These are phyloP conservation scores for Leucania comma DNA, from an alignment of 2,888 invertebrate species.

Conservation along the genomic window DNA sequence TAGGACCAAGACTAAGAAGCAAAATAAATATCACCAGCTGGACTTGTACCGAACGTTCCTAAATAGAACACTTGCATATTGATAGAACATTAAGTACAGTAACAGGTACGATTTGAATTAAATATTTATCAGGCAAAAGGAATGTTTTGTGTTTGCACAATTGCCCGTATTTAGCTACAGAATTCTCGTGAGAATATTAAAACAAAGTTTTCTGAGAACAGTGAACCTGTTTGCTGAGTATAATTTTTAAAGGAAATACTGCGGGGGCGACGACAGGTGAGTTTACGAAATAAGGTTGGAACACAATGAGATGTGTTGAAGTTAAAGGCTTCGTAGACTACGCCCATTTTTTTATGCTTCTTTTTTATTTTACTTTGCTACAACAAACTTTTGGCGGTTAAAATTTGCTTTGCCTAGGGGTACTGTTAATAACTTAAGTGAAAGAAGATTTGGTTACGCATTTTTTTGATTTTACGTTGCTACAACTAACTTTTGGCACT, in stretches of 20 bases:
- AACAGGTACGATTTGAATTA: constrained; percentile 58
- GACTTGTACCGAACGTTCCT: constrained; percentile 18
- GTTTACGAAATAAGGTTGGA: background rate
- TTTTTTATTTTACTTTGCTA: too few species aligned
- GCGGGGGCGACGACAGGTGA: background rate
- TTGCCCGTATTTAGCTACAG: constrained; percentile 53
- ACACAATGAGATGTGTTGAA: background rate
- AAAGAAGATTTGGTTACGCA: too few species aligned
- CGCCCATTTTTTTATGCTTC: background rate
- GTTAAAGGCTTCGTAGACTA: background rate
- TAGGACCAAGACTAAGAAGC: background rate
- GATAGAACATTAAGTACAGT: constrained; percentile 54
- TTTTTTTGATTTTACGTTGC: too few species aligned
- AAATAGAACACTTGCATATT: constrained; percentile 60
- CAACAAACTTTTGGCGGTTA: too few species aligned
- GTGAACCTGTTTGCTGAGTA: constrained; percentile 40
- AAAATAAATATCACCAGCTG: constrained; percentile 12
- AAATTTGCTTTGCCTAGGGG: too few species aligned
- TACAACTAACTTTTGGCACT: too few species aligned
- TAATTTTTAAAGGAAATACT: constrained; percentile 39
- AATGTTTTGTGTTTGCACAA: constrained; percentile 64
- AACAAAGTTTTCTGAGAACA: constrained; percentile 51
- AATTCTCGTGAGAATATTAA: constrained; percentile 61
- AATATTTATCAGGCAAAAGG: constrained; percentile 62
- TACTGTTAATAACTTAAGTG: too few species aligned